phyloP scores from a whole-genome alignment of 2,797 vertebrate genomes.

The Sarcoramphus papa region DNA sequence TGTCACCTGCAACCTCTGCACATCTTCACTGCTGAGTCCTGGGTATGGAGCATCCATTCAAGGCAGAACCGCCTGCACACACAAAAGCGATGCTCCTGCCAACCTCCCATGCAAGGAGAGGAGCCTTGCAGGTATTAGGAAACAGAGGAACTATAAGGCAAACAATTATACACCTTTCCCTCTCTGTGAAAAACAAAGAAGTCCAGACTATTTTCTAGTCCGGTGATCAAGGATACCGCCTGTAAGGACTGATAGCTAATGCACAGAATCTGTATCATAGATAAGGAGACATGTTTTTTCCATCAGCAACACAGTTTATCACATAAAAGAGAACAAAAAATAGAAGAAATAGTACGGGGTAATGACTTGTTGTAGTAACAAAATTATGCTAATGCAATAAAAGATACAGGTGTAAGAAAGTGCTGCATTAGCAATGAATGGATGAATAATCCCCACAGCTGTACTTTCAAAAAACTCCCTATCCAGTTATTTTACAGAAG shows the following conservation, averaged over 20 bases:
- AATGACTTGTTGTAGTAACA: not conserved
- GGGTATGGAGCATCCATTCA: fast-evolving
- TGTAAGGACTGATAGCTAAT: not conserved
- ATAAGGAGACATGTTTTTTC: not conserved
- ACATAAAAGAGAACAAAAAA: not conserved
- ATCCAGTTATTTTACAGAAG: not conserved
- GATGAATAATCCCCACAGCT: not conserved
- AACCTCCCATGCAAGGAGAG: not conserved
- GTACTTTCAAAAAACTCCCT: not conserved
- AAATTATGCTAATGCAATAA: not conserved
- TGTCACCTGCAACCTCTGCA: not conserved
- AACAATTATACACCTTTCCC: not conserved
- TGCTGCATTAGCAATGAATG: not conserved
- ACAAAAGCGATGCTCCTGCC: not conserved
- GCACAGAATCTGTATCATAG: not conserved
- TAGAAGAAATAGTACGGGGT: not conserved
- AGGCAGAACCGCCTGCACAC: not conserved
- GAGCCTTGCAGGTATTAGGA: not conserved
- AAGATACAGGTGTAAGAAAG: not conserved
- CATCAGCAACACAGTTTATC: not conserved
- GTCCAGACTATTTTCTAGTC: not conserved
- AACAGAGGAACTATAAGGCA: not conserved
- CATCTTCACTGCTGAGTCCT: not conserved
- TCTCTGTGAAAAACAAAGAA: not conserved
- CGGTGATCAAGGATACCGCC: not conserved